phyloP scores from a whole-genome alignment of 2,797 vertebrate species.

The Ispidina picta region DNA sequence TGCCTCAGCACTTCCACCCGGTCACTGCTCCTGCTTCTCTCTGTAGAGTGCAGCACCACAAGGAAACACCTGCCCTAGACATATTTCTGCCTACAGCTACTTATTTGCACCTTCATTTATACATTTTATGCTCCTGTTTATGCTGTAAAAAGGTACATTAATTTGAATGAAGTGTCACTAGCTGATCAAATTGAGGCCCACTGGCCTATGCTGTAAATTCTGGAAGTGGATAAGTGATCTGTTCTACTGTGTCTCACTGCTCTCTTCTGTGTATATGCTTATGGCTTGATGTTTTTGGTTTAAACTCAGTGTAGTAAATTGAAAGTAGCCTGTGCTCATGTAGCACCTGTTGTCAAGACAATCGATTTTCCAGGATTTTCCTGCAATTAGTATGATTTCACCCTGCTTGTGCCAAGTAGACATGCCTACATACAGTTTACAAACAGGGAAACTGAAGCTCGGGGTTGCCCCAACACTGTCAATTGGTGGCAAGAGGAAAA shows the following conservation, averaged over 20 bases:
- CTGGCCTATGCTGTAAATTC: background rate
- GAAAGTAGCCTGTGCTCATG: background rate
- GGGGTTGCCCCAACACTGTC: background rate
- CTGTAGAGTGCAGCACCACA: background rate
- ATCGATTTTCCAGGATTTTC: conserved; percentile 48
- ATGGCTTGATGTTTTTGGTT: background rate
- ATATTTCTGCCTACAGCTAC: background rate
- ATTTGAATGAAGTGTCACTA: background rate
- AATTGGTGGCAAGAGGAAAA: background rate
- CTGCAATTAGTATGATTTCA: conserved; percentile 29
- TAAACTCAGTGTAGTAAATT: conserved; percentile 3
- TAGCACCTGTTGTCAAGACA: conserved; percentile 46
- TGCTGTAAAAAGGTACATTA: background rate
- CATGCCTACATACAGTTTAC: conserved; percentile 12
- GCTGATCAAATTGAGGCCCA: background rate
- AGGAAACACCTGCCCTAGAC: background rate
- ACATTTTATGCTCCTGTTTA: background rate
- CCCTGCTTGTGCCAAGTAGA: background rate
- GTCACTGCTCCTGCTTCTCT: background rate
- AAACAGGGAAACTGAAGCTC: conserved; percentile 6
- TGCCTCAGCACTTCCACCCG: background rate
- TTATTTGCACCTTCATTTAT: background rate
- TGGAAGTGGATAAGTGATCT: background rate
- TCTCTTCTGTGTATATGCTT: background rate
- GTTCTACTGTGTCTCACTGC: background rate